Percentiles rank a stretch among this genome's conserved stretches.
Evolutionary conservation across 2,888 invertebrate species (phyloP).

Genomic region (Drosophila percnosoma): DNA sequence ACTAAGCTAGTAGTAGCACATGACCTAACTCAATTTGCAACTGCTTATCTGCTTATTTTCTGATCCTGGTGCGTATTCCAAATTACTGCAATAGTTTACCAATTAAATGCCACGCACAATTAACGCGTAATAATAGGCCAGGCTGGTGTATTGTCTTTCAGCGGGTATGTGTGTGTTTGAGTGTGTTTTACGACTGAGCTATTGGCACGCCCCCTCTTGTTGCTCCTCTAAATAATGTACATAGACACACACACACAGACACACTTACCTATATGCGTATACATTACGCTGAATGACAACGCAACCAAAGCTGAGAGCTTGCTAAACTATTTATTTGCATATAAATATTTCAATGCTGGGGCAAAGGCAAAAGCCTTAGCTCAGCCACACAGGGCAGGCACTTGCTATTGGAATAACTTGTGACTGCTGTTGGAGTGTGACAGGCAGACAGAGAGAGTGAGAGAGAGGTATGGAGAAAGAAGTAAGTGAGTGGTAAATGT

Average conservation of each 20-base stretch:
- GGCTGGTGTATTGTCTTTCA: slow-evolving; percentile 20
- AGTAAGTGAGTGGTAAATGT: background rate
- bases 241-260: background rate
- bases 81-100: slow-evolving; percentile 62
- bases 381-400: slow-evolving; percentile 24
- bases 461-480: background rate
- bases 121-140: slow-evolving; percentile 67
- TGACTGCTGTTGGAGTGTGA: slow-evolving; percentile 14
- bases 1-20: slow-evolving; percentile 36
- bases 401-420: slow-evolving; percentile 50
- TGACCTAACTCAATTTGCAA: slow-evolving; percentile 33
- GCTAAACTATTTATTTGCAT: slow-evolving; percentile 79
- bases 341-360: slow-evolving; percentile 72
- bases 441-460: background rate
- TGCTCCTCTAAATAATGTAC: background rate
- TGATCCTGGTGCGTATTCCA: background rate
- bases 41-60: slow-evolving; percentile 37
- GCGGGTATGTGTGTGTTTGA: slow-evolving; percentile 16
- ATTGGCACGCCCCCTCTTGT: slow-evolving; percentile 41
- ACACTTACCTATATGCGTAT: slow-evolving; percentile 13
- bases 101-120: slow-evolving; percentile 77
- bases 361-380: slow-evolving; percentile 32
- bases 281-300: slow-evolving; percentile 59
- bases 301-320: slow-evolving; percentile 65
- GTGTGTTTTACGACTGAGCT: slow-evolving; percentile 59